Evolutionary conservation across 2,888 invertebrate species (phyloP), one percentile per base, ranked within the genome.

Genomic region (Parnassius smintheus): DNA sequence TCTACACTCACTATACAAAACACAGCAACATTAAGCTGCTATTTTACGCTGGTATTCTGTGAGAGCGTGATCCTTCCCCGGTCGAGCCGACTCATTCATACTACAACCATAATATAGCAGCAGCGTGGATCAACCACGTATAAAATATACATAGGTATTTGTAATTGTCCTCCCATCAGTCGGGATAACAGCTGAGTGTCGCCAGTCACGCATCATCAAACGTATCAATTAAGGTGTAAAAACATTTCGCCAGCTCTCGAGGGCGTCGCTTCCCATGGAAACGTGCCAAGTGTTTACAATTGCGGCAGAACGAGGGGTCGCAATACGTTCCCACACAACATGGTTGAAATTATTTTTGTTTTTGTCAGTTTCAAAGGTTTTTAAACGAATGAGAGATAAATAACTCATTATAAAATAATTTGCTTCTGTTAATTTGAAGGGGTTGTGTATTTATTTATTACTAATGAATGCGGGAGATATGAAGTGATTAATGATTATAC

Each of bases 231-330:
- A 82, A 74, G 68, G 70, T 72, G 75, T 69, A 72, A 69, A 81
- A 83, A 82, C 75, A 83, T 78, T 79, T 71, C 64, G 67, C 70
- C 60, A 60, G 49, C 61, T 61, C 68, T 66, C 64, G 68, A 64
- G 68, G 66, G 57, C 64, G 65, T 61, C 66, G 70, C 72, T 85
- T 87, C 86, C 85, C 86, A 85, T 83, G 80, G 84, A 85, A 85
- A 77, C 71, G 64, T 67, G 73, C 74, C 86, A 81, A 86, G 81
- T 86, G 86, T 81, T 79, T 65, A 69, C 71, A 67, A 70, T 72
- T 67, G 61, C 53, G 10, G 69, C 72, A 71, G 74, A 74, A 75
- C 73, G 25, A 25, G 25, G 25, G 72, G 64, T 62, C 60, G 42
- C 52, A 56, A 60, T 65, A 55, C 54, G 75, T 84, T 86, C 86